phyloP scores from a whole-genome alignment of 2,113 vertebrate species.

The Xenopus borealis region DNA sequence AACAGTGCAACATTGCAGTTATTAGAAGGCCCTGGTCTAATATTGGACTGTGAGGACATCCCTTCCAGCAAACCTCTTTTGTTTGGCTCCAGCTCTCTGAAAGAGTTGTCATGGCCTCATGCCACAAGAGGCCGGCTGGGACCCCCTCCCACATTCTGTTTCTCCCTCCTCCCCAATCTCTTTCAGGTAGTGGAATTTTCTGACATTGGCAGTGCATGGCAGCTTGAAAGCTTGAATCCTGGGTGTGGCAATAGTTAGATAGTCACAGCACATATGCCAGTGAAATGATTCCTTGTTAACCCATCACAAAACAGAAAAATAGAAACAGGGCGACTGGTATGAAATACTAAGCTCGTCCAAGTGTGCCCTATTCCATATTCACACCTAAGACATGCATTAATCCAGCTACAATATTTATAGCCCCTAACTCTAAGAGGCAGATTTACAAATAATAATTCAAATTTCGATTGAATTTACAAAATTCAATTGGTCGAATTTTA shows the following conservation, averaged over 20 bases:
- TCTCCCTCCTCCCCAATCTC: constrained; percentile 34
- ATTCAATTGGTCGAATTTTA: too few species aligned
- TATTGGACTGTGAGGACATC: constrained; percentile 35
- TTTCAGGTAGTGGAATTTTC: constrained; percentile 72
- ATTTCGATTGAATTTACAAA: too few species aligned
- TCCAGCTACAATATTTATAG: too few species aligned
- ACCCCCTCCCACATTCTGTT: constrained; percentile 19
- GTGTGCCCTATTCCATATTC: too few species aligned
- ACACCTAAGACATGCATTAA: too few species aligned
- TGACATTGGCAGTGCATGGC: constrained; percentile 57
- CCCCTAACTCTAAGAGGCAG: too few species aligned
- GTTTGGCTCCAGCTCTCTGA: constrained; percentile 36
- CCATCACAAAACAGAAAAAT: constrained; percentile 15
- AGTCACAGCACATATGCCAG: constrained; percentile 58
- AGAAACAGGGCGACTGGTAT: not conserved
- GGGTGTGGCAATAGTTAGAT: constrained; percentile 57
- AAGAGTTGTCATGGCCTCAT: constrained; percentile 58
- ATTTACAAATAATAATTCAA: too few species aligned
- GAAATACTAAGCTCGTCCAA: too few species aligned
- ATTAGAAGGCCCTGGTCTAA: constrained; percentile 57
- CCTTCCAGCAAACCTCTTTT: constrained; percentile 47
- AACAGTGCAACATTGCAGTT: constrained; percentile 57
- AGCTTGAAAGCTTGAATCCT: constrained; percentile 55
- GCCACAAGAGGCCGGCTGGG: constrained; percentile 51
- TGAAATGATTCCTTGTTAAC: constrained; percentile 22